Evolutionary conservation across 2,113 vertebrate genomes (phyloP).

Genomic region (Hippocampus barbouri): DNA sequence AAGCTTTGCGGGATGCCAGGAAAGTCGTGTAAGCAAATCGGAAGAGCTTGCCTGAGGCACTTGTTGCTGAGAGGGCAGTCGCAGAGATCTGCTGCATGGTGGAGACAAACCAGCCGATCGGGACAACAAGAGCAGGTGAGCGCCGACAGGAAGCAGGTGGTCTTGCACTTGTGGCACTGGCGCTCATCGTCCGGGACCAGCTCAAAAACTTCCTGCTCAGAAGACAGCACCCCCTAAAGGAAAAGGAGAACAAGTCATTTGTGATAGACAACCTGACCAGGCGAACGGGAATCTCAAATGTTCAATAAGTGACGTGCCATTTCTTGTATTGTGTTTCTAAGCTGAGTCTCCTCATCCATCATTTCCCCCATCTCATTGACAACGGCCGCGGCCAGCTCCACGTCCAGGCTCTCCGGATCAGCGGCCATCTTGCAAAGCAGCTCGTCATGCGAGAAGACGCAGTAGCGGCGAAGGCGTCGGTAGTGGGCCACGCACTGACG

Average conservation of each 20-base stretch:
- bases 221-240: slow-evolving; percentile 85
- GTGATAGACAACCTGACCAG: neutral
- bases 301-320: slow-evolving; percentile 70
- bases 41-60: slow-evolving; percentile 82
- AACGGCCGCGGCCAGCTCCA: slow-evolving; percentile 92
- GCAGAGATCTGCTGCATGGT: slow-evolving; percentile 85
- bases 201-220: slow-evolving; percentile 96
- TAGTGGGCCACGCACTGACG: slow-evolving; percentile 96
- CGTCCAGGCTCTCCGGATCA: slow-evolving; percentile 91
- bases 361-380: slow-evolving; percentile 88
- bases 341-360: slow-evolving; percentile 88
- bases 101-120: slow-evolving; percentile 88
- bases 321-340: slow-evolving; percentile 81
- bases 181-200: slow-evolving; percentile 94
- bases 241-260: neutral
- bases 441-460: slow-evolving; percentile 97
- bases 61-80: slow-evolving; percentile 86
- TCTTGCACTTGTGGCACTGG: slow-evolving; percentile 92
- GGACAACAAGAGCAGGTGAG: slow-evolving; percentile 92
- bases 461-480: slow-evolving; percentile 87
- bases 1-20: neutral
- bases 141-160: slow-evolving; percentile 96
- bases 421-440: slow-evolving; percentile 98
- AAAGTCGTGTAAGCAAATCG: neutral
- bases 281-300: neutral